Evolutionary conservation across 2,113 vertebrate genomes (phyloP).

Genomic region (Salminus brasiliensis): DNA sequence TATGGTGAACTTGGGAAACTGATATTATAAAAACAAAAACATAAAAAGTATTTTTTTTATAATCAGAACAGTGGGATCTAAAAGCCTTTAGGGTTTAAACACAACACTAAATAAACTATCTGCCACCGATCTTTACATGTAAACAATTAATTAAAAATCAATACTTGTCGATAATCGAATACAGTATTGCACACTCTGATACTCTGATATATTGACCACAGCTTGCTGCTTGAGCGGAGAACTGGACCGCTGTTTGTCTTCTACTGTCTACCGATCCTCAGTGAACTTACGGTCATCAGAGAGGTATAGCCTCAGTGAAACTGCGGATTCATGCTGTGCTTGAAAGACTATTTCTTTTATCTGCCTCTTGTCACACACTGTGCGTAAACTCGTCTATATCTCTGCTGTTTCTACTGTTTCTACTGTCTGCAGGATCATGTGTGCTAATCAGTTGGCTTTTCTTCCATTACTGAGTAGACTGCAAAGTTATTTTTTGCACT

Average conservation of each 20-base stretch:
- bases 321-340: not conserved
- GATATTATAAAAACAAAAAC: no score
- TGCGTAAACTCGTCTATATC: not conserved
- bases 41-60: no score
- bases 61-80: no score
- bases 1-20: no score
- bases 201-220: not conserved
- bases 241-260: not conserved
- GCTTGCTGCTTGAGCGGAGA: not conserved
- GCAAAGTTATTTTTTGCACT: conserved; percentile 36
- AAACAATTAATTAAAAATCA: no score
- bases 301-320: not conserved
- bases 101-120: no score
- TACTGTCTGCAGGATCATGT: not conserved
- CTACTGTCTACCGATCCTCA: not conserved
- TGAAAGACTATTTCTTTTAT: not conserved
- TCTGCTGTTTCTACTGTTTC: not conserved
- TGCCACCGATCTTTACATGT: no score
- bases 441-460: not conserved
- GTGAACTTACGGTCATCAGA: not conserved
- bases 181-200: no score
- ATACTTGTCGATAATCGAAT: no score
- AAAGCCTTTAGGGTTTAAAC: no score
- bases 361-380: not conserved
- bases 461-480: conserved; percentile 55